phyloP scores from a whole-genome alignment of 1,140 invertebrate species.

The Wasmannia auropunctata region DNA sequence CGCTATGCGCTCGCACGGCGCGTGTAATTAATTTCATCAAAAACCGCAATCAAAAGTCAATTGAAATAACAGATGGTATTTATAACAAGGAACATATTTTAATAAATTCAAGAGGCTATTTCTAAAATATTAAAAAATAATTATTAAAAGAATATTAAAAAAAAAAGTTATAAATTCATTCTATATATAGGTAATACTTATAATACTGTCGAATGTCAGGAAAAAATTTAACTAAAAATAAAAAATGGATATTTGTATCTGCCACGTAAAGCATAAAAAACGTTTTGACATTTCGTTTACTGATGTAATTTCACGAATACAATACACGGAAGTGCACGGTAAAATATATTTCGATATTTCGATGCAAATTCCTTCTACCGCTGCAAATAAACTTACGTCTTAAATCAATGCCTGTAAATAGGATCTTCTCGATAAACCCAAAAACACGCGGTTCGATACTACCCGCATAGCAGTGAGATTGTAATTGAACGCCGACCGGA shows the following conservation, averaged over 20 bases:
- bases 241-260: neutral
- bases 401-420: conserved; percentile 22
- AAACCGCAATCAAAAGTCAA: neutral
- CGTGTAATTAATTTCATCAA: conserved; percentile 13
- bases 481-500: conserved; percentile 6
- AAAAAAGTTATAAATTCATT: neutral
- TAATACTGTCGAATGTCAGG: neutral
- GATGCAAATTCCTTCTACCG: neutral
- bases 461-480: neutral
- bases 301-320: neutral
- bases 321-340: neutral
- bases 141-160: neutral
- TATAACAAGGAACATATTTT: neutral
- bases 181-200: neutral
- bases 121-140: neutral
- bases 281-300: neutral
- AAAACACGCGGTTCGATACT: neutral
- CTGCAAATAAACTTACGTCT: conserved; percentile 19
- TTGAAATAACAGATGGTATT: neutral
- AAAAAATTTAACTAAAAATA: neutral
- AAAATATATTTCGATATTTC: neutral
- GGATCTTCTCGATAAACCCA: neutral
- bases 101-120: neutral
- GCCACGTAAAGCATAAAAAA: neutral
- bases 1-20: neutral